Base-by-base conservation (phyloP, 2,113 vertebrate genomes). In the Catagonus wagneri region DNA sequence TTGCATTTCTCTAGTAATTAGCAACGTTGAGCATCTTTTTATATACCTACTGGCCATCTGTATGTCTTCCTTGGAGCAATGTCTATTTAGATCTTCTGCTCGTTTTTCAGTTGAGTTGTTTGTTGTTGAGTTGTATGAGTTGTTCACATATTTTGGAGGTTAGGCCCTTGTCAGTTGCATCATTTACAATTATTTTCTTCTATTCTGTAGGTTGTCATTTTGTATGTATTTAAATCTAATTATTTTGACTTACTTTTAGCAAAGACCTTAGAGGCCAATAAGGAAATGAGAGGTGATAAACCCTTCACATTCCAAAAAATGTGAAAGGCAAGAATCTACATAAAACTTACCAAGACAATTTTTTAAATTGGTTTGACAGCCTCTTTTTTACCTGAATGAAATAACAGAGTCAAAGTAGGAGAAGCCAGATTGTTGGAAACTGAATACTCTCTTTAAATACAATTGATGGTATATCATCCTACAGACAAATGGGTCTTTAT, bases 171-270 rank as follows among this genome's bases (percentile, higher is more conserved):
- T 44, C 44, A 44, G 44, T 44, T 44, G 44, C 44, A 44, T 44
- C 44, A 44, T 44, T 44, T 44, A 8, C 44, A 8, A 44, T 44
- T 44, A 44, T 44, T 44, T 44, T 44, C 44, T 44, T 44, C 44
- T 8, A 44, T 44, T 44, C 44, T 44, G 44, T 44, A 44, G 44
- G 44, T 44, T 44, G 44, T 44, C 44, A 44, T 44, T 44, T 44
- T 8, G 8, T 44, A 78, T n/a, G n/a, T 86, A 78, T 90, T 93
- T 93, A 71, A 96, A 84, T 89, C 34, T 32, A 61, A 85, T n/a
- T 58, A 29, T 39, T 87, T 58, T 50, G 63, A 80, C 25, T 91
- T 95, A 81, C n/a, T 66, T 93, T 34, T 32, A 95, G 44, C 27
- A 58, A 90, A 88, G 22, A 7, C 94, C 50, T 89, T 68, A 89